Evolutionary conservation across 2,888 invertebrate genomes (phyloP).

Genomic region (Erebia palarica): DNA sequence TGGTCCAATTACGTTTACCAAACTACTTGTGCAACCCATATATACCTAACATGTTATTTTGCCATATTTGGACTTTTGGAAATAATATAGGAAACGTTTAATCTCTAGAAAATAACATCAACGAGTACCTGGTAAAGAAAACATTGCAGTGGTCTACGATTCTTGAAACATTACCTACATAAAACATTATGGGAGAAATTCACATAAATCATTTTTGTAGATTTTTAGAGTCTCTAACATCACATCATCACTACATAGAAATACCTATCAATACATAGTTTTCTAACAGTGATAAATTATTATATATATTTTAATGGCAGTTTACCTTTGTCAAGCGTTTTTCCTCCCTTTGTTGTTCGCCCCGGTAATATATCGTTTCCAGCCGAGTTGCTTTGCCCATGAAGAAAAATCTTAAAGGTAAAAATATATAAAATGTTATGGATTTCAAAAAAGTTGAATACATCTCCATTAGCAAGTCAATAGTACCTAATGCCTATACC

Average conservation of each 20-base stretch:
- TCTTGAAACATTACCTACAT: too few species aligned
- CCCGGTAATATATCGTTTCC: constrained; percentile 73
- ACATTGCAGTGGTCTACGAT: too few species aligned
- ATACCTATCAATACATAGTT: not conserved
- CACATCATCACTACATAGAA: too few species aligned
- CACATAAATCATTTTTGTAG: not conserved
- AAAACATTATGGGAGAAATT: not conserved
- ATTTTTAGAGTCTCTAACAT: not conserved
- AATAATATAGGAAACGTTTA: too few species aligned
- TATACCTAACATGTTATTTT: too few species aligned
- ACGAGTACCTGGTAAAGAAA: too few species aligned
- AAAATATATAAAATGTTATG: not conserved
- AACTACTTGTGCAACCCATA: too few species aligned
- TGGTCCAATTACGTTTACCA: too few species aligned
- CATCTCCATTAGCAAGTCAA: not conserved
- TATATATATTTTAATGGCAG: constrained; percentile 1
- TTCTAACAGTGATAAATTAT: constrained; percentile 15
- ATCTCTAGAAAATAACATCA: too few species aligned
- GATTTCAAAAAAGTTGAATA: not conserved
- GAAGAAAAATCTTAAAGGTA: constrained; percentile 66
- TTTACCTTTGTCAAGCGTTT: constrained; percentile 70
- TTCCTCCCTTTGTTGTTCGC: constrained; percentile 70
- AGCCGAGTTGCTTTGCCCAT: constrained; percentile 73
- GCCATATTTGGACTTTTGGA: too few species aligned
- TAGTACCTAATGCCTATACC: not conserved